phyloP scores from a whole-genome alignment of 2,113 vertebrate genomes.

The Taurulus bubalis region DNA sequence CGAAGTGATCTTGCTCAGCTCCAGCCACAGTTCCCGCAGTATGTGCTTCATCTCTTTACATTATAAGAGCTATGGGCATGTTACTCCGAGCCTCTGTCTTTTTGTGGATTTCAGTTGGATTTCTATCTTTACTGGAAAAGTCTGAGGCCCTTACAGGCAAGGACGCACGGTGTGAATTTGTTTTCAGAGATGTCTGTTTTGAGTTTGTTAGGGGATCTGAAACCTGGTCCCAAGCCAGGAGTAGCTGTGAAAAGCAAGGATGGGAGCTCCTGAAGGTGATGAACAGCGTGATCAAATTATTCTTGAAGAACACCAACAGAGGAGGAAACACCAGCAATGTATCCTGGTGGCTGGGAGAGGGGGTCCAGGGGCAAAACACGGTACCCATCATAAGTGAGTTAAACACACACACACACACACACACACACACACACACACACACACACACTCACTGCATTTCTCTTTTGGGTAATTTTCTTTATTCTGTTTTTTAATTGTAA shows the following conservation, averaged over 20 bases:
- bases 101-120: constrained; percentile 70
- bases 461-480: neutral
- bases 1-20: constrained; percentile 49
- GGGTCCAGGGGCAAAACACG: constrained; percentile 1
- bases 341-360: constrained; percentile 80
- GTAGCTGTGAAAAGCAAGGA: constrained; percentile 67
- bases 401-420: neutral
- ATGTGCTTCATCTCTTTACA: constrained; percentile 37
- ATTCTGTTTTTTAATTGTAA: neutral
- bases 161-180: constrained; percentile 15
- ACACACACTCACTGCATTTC: neutral
- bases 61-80: constrained; percentile 57
- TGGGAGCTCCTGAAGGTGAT: constrained; percentile 73
- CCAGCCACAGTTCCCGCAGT: constrained; percentile 24
- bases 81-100: constrained; percentile 47
- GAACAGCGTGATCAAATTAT: constrained; percentile 41
- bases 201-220: constrained; percentile 65
- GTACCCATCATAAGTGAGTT: constrained; percentile 64
- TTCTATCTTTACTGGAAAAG: constrained; percentile 14
- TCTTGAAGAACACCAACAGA: constrained; percentile 52
- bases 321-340: constrained; percentile 15
- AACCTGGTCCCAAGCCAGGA: constrained; percentile 73
- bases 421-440: neutral
- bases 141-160: constrained; percentile 23
- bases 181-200: constrained; percentile 64